phyloP scores from a whole-genome alignment of 2,888 invertebrate genomes.

The Plutella xylostella region DNA sequence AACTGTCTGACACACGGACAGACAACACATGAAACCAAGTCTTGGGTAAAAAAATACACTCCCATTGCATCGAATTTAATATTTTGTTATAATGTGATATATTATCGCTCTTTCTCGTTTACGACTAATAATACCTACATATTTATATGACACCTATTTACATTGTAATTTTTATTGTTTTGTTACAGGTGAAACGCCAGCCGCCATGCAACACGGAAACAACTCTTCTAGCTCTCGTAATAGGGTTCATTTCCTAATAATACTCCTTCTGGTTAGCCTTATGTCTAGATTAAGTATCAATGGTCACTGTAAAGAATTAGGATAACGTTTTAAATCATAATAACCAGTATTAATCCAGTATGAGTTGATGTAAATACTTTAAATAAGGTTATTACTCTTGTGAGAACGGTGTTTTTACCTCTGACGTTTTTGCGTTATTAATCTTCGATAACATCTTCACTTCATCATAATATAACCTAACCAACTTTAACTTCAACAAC shows the following conservation, averaged over 20 bases:
- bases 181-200: constrained; percentile 76
- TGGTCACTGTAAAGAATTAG: constrained; percentile 36
- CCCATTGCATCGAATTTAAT: no score
- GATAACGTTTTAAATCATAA: constrained; percentile 32
- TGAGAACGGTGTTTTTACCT: neutral
- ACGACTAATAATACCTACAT: neutral
- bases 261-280: neutral
- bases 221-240: constrained; percentile 40
- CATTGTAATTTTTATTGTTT: constrained; percentile 14
- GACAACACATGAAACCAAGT: no score
- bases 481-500: neutral
- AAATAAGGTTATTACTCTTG: neutral
- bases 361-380: neutral
- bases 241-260: constrained; percentile 15
- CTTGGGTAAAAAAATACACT: no score
- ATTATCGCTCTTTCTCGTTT: neutral
- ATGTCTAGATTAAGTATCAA: constrained; percentile 5
- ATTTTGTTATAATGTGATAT: no score
- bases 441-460: constrained; percentile 7
- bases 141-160: no score
- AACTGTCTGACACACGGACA: neutral
- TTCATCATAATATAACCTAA: neutral
- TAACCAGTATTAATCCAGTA: neutral
- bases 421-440: neutral
- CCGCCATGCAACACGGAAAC: constrained; percentile 80